phyloP scores from a whole-genome alignment of 2,113 vertebrate genomes.

The Chloropsis cyanopogon region DNA sequence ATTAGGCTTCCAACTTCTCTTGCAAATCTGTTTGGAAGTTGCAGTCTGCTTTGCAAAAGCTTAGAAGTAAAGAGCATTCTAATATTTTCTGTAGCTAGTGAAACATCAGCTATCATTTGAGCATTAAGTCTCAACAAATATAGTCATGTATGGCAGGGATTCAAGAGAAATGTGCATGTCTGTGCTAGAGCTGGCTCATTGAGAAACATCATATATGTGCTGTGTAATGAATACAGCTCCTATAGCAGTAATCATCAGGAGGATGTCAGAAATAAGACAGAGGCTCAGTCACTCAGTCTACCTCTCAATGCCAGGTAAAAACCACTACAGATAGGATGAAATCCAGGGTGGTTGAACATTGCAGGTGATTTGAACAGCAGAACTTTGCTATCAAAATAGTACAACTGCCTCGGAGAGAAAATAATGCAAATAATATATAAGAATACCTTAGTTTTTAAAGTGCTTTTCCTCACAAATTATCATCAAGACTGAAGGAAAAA shows the following conservation, averaged over 20 bases:
- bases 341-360: neutral
- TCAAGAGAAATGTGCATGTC: neutral
- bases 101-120: constrained; percentile 35
- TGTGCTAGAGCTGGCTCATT: neutral
- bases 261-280: neutral
- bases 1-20: neutral
- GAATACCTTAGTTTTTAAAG: neutral
- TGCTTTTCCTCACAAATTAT: neutral
- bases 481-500: neutral
- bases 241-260: neutral
- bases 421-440: neutral
- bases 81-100: constrained; percentile 36
- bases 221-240: neutral
- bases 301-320: neutral
- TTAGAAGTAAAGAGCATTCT: neutral
- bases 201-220: neutral
- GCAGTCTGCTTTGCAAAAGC: neutral
- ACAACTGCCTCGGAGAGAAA: neutral
- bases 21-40: neutral
- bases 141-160: constrained; percentile 25
- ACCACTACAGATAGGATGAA: neutral
- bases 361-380: neutral
- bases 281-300: neutral
- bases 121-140: constrained; percentile 20
- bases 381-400: neutral